Percentiles rank a stretch among this genome's conserved stretches.
Conservation (phyloP, 2,113 vertebrate genomes). For the Aptenodytes patagonicus region DNA sequence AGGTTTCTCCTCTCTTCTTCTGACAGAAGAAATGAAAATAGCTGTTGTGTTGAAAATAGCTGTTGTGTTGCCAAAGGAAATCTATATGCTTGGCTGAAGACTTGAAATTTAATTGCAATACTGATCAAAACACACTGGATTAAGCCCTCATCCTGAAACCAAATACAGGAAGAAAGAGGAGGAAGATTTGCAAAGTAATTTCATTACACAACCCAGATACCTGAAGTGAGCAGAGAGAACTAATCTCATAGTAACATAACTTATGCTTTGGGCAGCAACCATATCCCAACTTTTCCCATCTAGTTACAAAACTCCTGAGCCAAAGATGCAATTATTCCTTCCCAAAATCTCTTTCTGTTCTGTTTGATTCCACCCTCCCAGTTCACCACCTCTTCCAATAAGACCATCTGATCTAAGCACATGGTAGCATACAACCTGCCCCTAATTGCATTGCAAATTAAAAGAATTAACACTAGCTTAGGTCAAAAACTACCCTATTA, state of each 20-base stretch:
- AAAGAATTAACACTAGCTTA: neutral
- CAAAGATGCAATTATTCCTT: neutral
- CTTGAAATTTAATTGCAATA: neutral
- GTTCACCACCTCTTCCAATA: neutral
- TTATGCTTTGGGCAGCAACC: neutral
- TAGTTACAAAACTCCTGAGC: neutral
- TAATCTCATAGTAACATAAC: neutral
- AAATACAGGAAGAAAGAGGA: neutral
- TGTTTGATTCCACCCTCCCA: neutral
- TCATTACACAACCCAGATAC: neutral
- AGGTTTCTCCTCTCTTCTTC: neutral
- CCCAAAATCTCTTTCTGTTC: neutral
- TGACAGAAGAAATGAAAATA: neutral
- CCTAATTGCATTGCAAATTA: neutral
- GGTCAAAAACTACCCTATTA: neutral
- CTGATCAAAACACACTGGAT: slow-evolving; percentile 1
- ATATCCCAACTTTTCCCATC: neutral
- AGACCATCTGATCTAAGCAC: neutral
- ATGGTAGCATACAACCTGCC: neutral
- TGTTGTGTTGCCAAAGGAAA: neutral
- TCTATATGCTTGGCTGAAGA: neutral
- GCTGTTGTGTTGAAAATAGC: neutral
- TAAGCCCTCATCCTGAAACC: neutral
- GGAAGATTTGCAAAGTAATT: neutral
- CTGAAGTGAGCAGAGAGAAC: neutral